Percentiles rank a stretch among this genome's conserved stretches.
Evolutionary conservation across 2,888 invertebrate species (phyloP).

Genomic region (Chirona hameri): DNA sequence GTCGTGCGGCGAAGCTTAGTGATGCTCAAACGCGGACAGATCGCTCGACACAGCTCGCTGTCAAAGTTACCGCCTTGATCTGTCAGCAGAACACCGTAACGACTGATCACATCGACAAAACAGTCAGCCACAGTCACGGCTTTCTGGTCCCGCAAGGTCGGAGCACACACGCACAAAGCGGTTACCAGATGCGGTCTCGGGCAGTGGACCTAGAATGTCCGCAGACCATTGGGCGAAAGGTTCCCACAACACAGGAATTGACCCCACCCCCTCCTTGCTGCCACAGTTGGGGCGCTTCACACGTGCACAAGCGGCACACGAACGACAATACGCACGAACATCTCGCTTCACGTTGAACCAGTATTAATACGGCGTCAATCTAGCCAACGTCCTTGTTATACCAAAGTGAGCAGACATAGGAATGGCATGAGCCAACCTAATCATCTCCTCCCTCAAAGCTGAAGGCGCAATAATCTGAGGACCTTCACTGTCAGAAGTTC

Average conservation of each 20-base stretch:
- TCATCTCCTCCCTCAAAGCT: background rate
- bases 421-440: background rate
- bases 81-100: background rate
- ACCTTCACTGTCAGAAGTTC: background rate
- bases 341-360: background rate
- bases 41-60: background rate
- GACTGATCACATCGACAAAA: background rate
- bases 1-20: background rate
- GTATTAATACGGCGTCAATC: background rate
- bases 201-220: background rate
- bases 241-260: background rate
- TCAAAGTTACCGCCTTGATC: background rate
- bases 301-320: background rate
- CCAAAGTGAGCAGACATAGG: conserved; percentile 6
- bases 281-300: background rate
- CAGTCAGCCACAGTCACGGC: background rate
- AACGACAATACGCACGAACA: background rate
- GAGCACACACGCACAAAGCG: background rate
- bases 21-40: background rate
- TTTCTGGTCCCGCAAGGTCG: background rate
- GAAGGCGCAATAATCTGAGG: background rate
- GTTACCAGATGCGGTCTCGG: background rate
- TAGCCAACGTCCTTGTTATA: background rate
- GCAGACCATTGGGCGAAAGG: background rate
- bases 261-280: background rate